Percentiles rank a stretch among this genome's conserved stretches.
Conservation (phyloP, 2,797 vertebrate species). For the Typhlichthys eigenmanni region DNA sequence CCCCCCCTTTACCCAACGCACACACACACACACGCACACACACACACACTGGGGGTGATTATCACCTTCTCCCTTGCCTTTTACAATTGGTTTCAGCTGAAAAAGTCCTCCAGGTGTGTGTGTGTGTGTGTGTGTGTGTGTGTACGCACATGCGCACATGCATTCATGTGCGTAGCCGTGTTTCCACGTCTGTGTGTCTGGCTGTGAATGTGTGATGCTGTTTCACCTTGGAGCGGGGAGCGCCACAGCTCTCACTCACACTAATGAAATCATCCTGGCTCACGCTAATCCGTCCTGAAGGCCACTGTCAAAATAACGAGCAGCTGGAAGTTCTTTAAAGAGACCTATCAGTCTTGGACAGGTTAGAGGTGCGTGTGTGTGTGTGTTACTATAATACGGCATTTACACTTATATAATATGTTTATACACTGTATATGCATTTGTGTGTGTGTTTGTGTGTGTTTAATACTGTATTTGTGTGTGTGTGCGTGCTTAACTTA, state of each 20-base stretch:
- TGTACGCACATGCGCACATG: slow-evolving; percentile 11
- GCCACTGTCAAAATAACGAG: slow-evolving; percentile 73
- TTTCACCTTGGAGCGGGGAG: slow-evolving; percentile 53
- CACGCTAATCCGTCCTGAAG: slow-evolving; percentile 77
- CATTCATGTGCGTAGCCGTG: too few relatives aligned
- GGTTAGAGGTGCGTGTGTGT: slow-evolving; percentile 47
- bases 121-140: slow-evolving; percentile 8
- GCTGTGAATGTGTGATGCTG: slow-evolving; percentile 42
- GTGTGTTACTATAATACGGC: neutral
- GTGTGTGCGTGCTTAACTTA: neutral
- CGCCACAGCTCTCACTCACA: slow-evolving; percentile 56
- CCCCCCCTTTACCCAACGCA: slow-evolving; percentile 3
- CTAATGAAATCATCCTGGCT: slow-evolving; percentile 75
- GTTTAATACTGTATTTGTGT: slow-evolving; percentile 1
- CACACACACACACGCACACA: slow-evolving; percentile 34
- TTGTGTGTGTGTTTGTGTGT: neutral
- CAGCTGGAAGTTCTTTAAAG: slow-evolving; percentile 67
- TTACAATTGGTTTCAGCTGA: slow-evolving; percentile 78
- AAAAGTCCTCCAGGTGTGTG: slow-evolving; percentile 69
- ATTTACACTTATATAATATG: too few relatives aligned
- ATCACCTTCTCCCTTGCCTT: slow-evolving; percentile 61
- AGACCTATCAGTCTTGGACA: slow-evolving; percentile 64
- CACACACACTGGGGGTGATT: slow-evolving; percentile 47
- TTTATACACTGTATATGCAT: slow-evolving; percentile 4
- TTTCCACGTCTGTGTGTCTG: slow-evolving; percentile 11